These are phyloP conservation scores for Tokudaia tokunoshimensis DNA, from an alignment of 2,797 vertebrate genomes.

Conservation along the genomic window DNA sequence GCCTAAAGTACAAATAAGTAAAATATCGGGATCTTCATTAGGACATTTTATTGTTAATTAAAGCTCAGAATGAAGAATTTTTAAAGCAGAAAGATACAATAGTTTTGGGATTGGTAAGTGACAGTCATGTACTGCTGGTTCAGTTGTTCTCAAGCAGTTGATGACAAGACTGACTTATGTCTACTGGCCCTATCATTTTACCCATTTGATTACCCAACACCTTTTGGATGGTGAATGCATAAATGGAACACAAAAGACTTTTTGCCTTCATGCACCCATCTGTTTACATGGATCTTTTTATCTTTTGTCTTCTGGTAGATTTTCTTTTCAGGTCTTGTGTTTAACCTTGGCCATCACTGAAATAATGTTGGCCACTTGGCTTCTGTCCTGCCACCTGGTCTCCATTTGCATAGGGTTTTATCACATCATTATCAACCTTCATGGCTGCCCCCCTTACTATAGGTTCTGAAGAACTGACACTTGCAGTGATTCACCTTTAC, in stretches of 20 bases:
- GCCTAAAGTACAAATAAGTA: not conserved
- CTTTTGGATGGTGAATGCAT: not conserved
- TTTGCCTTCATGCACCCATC: not conserved
- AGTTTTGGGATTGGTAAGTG: not conserved
- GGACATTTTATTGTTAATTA: not conserved
- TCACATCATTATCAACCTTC: not conserved
- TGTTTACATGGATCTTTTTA: not conserved
- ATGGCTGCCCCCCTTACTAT: not conserved
- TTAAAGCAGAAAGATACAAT: constrained; percentile 19
- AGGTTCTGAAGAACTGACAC: not conserved
- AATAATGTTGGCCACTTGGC: constrained; percentile 18
- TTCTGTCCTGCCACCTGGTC: not conserved
- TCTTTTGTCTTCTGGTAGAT: not conserved
- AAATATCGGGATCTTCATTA: not conserved
- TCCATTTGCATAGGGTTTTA: not conserved
- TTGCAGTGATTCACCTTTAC: not conserved
- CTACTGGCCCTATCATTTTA: not conserved
- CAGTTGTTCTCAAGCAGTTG: not conserved
- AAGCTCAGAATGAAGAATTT: not conserved
- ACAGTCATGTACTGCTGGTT: not conserved
- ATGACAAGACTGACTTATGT: constrained; percentile 13
- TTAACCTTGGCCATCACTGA: not conserved
- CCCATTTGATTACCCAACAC: not conserved
- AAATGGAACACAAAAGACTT: not conserved
- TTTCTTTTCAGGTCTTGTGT: constrained; percentile 15